These are phyloP conservation scores for Parascotia fuliginaria DNA, from an alignment of 2,888 invertebrate species.

Conservation along the genomic window DNA sequence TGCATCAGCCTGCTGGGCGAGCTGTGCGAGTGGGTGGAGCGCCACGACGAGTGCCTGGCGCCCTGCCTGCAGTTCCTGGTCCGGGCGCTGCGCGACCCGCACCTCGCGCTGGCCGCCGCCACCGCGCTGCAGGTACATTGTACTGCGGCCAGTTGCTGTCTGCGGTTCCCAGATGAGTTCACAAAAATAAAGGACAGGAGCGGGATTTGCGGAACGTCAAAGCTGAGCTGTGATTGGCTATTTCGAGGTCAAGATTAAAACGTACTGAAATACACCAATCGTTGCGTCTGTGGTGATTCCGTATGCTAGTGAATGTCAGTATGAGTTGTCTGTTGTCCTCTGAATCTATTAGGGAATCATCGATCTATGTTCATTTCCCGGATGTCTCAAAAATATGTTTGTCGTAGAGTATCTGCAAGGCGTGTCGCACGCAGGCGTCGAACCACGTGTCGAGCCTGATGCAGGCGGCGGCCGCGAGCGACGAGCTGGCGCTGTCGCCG, in stretches of 20 bases:
- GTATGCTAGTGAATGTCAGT: too few species aligned
- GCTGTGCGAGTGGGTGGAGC: conserved; percentile 97
- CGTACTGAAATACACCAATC: background rate
- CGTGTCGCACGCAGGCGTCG: conserved; percentile 92
- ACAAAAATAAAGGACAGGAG: too few species aligned
- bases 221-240: too few species aligned
- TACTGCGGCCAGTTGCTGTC: too few species aligned
- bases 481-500: conserved; percentile 90
- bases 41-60: conserved; percentile 92
- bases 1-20: conserved; percentile 95
- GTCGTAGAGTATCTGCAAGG: conserved; percentile 93
- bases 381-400: too few species aligned
- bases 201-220: too few species aligned
- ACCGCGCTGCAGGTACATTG: conserved; percentile 92
- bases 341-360: too few species aligned
- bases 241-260: too few species aligned
- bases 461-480: conserved; percentile 90
- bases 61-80: conserved; percentile 90
- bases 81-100: conserved; percentile 89
- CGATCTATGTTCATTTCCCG: too few species aligned
- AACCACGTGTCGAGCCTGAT: conserved; percentile 90
- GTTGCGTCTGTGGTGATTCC: too few species aligned
- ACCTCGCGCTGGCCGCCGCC: conserved; percentile 93
- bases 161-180: too few species aligned
- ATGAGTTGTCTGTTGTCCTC: too few species aligned